These are phyloP conservation scores for Metacarcinus magister DNA, from an alignment of 2,888 invertebrate species.

Conservation along the genomic window DNA sequence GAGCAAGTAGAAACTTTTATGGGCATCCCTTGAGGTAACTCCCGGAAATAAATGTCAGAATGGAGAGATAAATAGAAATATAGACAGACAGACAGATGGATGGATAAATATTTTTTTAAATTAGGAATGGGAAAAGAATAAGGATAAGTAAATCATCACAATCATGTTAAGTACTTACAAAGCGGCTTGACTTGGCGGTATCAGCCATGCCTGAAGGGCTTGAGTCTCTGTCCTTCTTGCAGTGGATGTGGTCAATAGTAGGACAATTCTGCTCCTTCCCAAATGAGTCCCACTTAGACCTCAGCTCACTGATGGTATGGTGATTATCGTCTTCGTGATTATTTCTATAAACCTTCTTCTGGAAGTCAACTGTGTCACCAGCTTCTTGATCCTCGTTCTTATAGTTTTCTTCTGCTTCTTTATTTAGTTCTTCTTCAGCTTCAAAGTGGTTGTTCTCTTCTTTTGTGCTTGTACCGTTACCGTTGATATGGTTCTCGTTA, in stretches of 20 bases:
- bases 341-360: not conserved
- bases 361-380: slow-evolving; percentile 15
- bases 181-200: slow-evolving; percentile 54
- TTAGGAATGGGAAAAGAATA: not conserved
- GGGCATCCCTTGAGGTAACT: not conserved
- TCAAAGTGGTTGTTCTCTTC: slow-evolving; percentile 9
- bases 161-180: slow-evolving; percentile 35
- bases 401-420: slow-evolving; percentile 34
- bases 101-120: not conserved
- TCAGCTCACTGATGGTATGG: not conserved
- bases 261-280: not conserved
- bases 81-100: not conserved
- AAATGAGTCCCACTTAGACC: slow-evolving; percentile 26
- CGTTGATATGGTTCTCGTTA: slow-evolving; percentile 43
- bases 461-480: slow-evolving; percentile 41
- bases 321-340: not conserved
- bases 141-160: not conserved
- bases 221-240: not conserved
- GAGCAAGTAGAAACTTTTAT: not conserved
- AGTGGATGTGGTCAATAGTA: not conserved
- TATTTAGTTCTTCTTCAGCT: slow-evolving; percentile 13
- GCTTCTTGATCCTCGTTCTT: not conserved
- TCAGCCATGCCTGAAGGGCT: slow-evolving; percentile 31
- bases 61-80: slow-evolving; percentile 4
- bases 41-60: not conserved